A percentile compares a stretch with the other conserved stretches of the same genome.
phyloP scores from a whole-genome alignment of 2,113 vertebrate species.

The Bujurquina vittata region DNA sequence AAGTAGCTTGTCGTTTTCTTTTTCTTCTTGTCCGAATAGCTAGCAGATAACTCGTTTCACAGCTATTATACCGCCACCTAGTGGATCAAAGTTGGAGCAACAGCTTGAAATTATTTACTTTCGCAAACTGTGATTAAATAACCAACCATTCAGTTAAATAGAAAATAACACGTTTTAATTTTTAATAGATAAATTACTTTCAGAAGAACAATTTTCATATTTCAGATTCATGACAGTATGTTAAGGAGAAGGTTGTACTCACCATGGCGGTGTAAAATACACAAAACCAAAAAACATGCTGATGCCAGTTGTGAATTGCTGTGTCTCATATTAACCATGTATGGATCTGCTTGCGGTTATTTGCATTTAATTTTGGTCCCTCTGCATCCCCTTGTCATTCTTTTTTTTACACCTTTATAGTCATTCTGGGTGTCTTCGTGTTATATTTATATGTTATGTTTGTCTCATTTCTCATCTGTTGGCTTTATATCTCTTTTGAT shows the following conservation, averaged over 20 bases:
- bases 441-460: background rate
- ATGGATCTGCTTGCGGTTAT: background rate
- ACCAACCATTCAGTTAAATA: background rate
- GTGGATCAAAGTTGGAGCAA: background rate
- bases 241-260: background rate
- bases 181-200: background rate
- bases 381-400: rapidly evolving
- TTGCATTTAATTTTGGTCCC: background rate
- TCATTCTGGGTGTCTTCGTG: background rate
- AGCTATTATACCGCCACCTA: conserved; percentile 3
- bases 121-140: background rate
- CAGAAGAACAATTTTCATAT: background rate
- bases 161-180: background rate
- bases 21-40: conserved; percentile 34
- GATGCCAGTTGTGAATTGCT: background rate
- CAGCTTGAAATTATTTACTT: background rate
- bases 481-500: background rate
- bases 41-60: background rate
- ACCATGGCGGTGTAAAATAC: background rate
- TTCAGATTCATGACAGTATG: background rate
- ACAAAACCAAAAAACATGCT: too few relatives aligned
- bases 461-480: background rate
- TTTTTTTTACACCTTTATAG: background rate
- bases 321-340: background rate
- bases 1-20: conserved; percentile 29